These are phyloP conservation scores for Sorex maritimensis DNA, from an alignment of 2,797 vertebrate genomes.

Conservation along the genomic window DNA sequence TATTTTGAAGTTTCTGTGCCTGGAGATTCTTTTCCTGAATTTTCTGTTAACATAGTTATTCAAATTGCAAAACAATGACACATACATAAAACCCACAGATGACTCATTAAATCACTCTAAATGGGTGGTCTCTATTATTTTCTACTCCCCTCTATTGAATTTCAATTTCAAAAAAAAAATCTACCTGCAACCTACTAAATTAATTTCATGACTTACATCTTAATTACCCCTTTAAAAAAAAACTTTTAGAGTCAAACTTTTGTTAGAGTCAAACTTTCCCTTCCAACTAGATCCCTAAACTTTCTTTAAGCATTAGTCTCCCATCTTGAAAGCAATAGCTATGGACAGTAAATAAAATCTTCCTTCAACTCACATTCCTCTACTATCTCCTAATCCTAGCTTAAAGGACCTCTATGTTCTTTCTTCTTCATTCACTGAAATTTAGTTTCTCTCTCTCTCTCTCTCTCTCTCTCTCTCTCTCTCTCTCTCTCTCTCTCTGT, in stretches of 20 bases:
- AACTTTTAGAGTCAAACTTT: background rate
- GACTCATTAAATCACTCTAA: conserved; percentile 25
- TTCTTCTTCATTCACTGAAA: conserved; percentile 13
- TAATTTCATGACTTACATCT: conserved; percentile 23
- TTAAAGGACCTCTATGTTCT: background rate
- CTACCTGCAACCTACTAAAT: background rate
- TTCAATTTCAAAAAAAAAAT: conserved; percentile 25
- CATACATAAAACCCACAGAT: background rate
- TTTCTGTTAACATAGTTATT: conserved; percentile 15
- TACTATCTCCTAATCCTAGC: background rate
- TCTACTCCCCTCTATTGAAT: background rate
- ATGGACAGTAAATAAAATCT: background rate
- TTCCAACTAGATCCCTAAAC: conserved; percentile 10
- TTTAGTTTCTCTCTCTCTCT: conserved; percentile 8
- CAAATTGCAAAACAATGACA: conserved; percentile 29
- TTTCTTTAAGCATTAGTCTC: background rate
- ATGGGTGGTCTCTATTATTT: conserved; percentile 18
- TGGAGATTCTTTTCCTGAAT: background rate
- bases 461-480: conserved; percentile 4
- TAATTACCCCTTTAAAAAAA: background rate
- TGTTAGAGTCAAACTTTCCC: background rate
- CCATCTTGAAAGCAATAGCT: background rate
- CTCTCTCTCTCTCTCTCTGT: background rate
- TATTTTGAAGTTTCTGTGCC: background rate
- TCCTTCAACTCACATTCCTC: background rate